Conservation (phyloP, 2,888 invertebrate genomes). For the Seira sanloemensis region DNA sequence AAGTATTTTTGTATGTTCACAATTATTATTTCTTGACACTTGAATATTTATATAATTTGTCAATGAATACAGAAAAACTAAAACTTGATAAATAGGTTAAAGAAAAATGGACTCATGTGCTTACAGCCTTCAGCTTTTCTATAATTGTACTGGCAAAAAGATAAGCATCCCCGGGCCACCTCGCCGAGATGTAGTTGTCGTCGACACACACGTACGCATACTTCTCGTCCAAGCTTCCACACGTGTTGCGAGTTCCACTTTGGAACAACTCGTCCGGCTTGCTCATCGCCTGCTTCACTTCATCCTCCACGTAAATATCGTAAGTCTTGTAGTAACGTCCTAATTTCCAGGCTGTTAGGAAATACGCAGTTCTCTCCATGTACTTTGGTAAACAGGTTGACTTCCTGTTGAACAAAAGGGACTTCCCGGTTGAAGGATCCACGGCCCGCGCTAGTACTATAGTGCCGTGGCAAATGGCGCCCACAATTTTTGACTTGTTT, state of each 20-base stretch:
- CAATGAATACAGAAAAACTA: too few species aligned
- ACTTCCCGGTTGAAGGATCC: conserved; percentile 69
- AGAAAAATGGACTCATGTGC: too few species aligned
- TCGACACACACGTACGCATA: conserved; percentile 69
- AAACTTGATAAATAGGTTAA: too few species aligned
- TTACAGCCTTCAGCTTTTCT: too few species aligned
- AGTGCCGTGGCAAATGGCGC: conserved; percentile 70
- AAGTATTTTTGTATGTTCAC: too few species aligned
- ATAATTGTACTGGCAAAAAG: conserved; percentile 66
- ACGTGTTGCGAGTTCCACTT: conserved; percentile 59
- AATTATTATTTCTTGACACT: too few species aligned
- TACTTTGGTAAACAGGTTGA: conserved; percentile 70
- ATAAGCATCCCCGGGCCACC: conserved; percentile 71
- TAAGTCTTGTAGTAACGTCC: conserved; percentile 71
- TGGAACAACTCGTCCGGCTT: conserved; percentile 65
- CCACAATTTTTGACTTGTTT: conserved; percentile 63
- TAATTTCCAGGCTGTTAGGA: conserved; percentile 70
- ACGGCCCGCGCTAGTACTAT: conserved; percentile 64
- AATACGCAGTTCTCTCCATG: conserved; percentile 70
- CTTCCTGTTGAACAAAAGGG: conserved; percentile 65
- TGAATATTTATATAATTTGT: too few species aligned
- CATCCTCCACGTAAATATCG: conserved; percentile 69
- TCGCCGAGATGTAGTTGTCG: conserved; percentile 67
- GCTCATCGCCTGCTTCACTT: conserved; percentile 60
- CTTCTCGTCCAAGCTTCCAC: conserved; percentile 67